Evolutionary conservation across 2,113 vertebrate genomes (phyloP).

Genomic region (Trichomycterus rosablanca): DNA sequence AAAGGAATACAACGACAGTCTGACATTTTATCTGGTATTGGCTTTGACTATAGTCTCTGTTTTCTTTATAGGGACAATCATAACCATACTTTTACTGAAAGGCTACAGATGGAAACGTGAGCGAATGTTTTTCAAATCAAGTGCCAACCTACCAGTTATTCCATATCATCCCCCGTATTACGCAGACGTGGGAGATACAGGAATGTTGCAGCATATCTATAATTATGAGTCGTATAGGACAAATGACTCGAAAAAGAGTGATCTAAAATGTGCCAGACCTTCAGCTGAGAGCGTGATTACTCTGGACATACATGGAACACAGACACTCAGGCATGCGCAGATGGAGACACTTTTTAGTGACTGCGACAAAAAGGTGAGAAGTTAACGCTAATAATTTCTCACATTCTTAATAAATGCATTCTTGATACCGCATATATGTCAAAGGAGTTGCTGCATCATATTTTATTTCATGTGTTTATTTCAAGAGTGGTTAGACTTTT

Average conservation of each 20-base stretch:
- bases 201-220: slow-evolving; percentile 36
- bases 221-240: slow-evolving; percentile 44
- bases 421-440: too few relatives aligned
- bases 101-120: slow-evolving; percentile 41
- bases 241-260: slow-evolving; percentile 66
- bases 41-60: slow-evolving; percentile 56
- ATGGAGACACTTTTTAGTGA: too few relatives aligned
- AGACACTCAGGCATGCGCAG: slow-evolving; percentile 6
- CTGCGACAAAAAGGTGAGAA: too few relatives aligned
- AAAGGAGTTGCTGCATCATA: too few relatives aligned
- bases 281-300: slow-evolving; percentile 12
- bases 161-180: slow-evolving; percentile 35
- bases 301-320: slow-evolving; percentile 17
- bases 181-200: slow-evolving; percentile 33
- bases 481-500: too few relatives aligned
- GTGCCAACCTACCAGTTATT: slow-evolving; percentile 27
- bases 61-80: slow-evolving; percentile 57
- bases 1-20: not conserved
- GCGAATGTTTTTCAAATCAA: slow-evolving; percentile 29
- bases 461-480: too few relatives aligned
- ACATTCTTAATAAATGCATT: too few relatives aligned
- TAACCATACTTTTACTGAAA: slow-evolving; percentile 48
- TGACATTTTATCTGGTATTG: slow-evolving; percentile 43
- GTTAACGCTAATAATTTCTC: too few relatives aligned
- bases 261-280: slow-evolving; percentile 32